These are phyloP conservation scores for Carassius auratus DNA, from an alignment of 2,113 vertebrate species.

Conservation along the genomic window DNA sequence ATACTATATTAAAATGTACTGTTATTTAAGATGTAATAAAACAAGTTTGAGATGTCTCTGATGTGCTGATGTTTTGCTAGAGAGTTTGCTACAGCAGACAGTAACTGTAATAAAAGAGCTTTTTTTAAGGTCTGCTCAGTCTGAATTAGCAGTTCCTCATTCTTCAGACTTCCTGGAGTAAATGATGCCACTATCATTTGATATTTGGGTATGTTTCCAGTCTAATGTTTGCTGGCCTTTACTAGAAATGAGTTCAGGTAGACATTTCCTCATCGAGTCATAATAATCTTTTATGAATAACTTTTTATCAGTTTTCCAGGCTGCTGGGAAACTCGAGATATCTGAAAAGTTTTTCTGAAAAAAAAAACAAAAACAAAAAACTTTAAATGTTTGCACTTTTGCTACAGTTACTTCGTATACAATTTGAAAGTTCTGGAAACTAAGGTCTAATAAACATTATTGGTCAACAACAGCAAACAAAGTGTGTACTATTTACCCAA, in stretches of 20 bases:
- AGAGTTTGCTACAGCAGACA: neutral
- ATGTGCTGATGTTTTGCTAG: conserved; percentile 54
- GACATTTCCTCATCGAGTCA: neutral
- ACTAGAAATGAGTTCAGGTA: neutral
- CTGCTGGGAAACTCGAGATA: neutral
- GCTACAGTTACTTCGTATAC: too few species aligned
- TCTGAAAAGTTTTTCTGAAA: too few species aligned
- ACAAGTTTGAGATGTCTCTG: conserved; percentile 97
- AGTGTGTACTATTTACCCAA: neutral
- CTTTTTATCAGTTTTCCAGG: neutral
- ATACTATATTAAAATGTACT: conserved; percentile 99
- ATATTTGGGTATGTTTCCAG: neutral
- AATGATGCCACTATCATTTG: neutral
- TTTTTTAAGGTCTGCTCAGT: neutral
- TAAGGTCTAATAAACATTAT: neutral
- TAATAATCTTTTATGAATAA: neutral
- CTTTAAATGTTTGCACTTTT: too few species aligned
- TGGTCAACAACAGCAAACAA: neutral
- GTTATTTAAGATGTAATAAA: conserved; percentile 99
- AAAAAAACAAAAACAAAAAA: too few species aligned
- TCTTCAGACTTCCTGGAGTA: neutral
- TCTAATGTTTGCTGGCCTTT: neutral
- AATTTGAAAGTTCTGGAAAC: neutral
- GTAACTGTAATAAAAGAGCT: neutral
- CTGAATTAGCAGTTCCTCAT: neutral